These are phyloP conservation scores for Phaetusa simplex DNA, from an alignment of 2,113 vertebrate genomes.

Conservation along the genomic window DNA sequence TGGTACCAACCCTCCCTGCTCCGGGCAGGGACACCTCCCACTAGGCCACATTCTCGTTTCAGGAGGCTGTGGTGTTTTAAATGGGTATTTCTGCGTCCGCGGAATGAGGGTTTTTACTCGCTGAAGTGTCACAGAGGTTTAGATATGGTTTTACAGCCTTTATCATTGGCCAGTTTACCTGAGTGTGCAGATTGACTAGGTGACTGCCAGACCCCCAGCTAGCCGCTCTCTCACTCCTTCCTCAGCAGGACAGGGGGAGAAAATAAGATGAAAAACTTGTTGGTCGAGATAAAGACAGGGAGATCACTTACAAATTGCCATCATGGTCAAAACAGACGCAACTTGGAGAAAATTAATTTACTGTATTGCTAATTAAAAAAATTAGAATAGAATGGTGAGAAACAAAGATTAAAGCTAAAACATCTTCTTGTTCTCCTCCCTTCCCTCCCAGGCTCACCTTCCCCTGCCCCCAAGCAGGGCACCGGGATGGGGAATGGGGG, in stretches of 20 bases:
- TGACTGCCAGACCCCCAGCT: neutral
- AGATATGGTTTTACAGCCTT: neutral
- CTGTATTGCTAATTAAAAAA: neutral
- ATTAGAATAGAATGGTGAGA: neutral
- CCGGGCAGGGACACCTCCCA: neutral
- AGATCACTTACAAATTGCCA: neutral
- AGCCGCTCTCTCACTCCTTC: neutral
- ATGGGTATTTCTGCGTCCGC: neutral
- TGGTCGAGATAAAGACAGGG: neutral
- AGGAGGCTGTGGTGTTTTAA: accelerated
- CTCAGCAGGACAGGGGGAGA: neutral
- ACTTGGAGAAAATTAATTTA: neutral
- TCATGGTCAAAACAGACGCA: neutral
- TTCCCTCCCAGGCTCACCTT: neutral
- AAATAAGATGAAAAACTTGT: neutral
- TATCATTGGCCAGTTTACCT: neutral
- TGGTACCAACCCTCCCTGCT: neutral
- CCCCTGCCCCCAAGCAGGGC: neutral
- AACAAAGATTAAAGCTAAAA: neutral
- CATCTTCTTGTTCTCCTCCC: neutral
- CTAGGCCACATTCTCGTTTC: neutral
- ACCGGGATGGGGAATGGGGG: neutral
- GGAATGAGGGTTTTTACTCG: too few species aligned
- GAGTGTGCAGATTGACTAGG: neutral
- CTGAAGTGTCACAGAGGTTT: neutral